Evolutionary conservation across 2,888 invertebrate species (phyloP), one percentile per base, ranked within the genome.

Genomic region (Zaprionus lineosus): DNA sequence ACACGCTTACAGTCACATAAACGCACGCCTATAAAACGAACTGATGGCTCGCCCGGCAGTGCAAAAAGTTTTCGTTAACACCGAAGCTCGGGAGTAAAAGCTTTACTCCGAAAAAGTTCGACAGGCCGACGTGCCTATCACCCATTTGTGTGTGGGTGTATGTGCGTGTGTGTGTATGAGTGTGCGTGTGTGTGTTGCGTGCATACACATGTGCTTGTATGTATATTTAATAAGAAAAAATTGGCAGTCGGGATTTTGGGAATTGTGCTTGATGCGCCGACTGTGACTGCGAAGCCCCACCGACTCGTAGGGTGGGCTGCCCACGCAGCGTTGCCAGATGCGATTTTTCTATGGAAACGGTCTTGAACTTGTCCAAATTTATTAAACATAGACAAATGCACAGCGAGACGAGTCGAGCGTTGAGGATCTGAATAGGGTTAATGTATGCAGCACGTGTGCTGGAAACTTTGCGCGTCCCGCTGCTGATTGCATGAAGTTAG

Each of bases 71-170:
- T 47, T 28, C 7, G 12, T 33, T 50, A 47, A 57, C 46, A 53
- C 47, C 58, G 73, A 68, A 64, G 67, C 65, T 68, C 75, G 71
- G 86, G 84, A 87, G 86, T 79, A 68, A 82, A 83, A 82, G 84
- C 81, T 84, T 74, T 63, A 51, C 43, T 47, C 52, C 48, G 51
- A 50, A 56, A 74, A 79, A 68, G 69, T 70, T 79, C 62, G 70
- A 73, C 66, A 56, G 59, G 40, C 58, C 53, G 37, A 56, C 41
- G 16, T 67, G 58, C 46, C 52, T 67, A 50, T 51, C 36, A 68
- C 31, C 14, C 11, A 29, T 37, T 21, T 36, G 47, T 28, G 19
- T 16, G 9, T 29, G 5, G 14, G 21, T 40, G 40, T 5, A 9
- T 43, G 11, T 26, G 53, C 21, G 47, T 60, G 37, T 41, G 26